Conservation (phyloP, 2,888 invertebrate species). For the Eilema caniola region DNA sequence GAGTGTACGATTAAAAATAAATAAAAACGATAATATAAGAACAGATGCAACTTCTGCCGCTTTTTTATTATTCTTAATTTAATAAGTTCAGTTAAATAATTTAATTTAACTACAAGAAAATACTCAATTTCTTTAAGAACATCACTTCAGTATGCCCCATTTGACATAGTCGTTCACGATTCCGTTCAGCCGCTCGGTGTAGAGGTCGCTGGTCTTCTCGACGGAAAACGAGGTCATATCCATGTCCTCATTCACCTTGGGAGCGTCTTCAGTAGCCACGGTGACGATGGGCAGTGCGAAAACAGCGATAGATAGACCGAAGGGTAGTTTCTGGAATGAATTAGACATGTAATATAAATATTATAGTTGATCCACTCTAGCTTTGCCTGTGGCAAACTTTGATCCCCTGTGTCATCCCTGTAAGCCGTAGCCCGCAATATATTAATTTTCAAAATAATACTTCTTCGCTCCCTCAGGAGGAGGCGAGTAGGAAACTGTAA, state of each 20-base stretch:
- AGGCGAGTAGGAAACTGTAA: too few relatives aligned
- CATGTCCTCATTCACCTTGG: conserved; percentile 48
- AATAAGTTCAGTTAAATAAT: too few relatives aligned
- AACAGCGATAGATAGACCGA: conserved; percentile 56
- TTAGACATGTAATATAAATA: neutral
- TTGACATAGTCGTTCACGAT: conserved; percentile 63
- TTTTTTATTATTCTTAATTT: too few relatives aligned
- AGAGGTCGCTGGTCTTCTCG: conserved; percentile 55
- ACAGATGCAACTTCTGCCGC: too few relatives aligned
- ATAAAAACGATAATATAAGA: too few relatives aligned
- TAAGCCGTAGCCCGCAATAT: too few relatives aligned
- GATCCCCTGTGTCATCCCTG: too few relatives aligned
- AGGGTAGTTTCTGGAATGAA: conserved; percentile 58
- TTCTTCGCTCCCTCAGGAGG: too few relatives aligned
- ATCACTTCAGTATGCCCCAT: conserved; percentile 58
- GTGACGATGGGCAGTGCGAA: conserved; percentile 61
- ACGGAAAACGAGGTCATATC: conserved; percentile 48
- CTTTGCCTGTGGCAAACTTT: too few relatives aligned
- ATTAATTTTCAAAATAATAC: too few relatives aligned
- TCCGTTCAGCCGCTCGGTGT: conserved; percentile 61
- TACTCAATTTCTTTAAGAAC: neutral
- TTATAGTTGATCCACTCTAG: too few relatives aligned
- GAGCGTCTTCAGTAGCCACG: conserved; percentile 57
- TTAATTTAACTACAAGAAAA: neutral
- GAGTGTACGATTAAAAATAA: too few relatives aligned